Base-by-base conservation (phyloP, 2,797 vertebrate genomes). In the Falco novaeseelandiae region DNA sequence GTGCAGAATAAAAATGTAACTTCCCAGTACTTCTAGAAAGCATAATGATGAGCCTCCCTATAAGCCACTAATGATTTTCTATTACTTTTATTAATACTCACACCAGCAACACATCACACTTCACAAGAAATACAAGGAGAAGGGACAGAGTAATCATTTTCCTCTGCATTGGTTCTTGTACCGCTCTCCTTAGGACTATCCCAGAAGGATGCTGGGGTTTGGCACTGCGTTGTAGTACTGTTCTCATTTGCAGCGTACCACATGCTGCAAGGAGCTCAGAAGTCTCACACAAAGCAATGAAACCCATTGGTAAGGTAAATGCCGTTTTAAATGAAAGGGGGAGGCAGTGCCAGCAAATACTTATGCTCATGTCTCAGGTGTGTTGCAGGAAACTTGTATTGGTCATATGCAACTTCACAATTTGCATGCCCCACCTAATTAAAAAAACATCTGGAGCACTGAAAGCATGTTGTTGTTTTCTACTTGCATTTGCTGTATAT, bases 11-110 rank as follows among this genome's bases (percentile, higher is more conserved):
- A 38, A 91, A 61, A 82, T 54, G 34, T 12, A 25, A 44, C 71
- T 89, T 85, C 63, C 77, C 72, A 78, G 32, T 6, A 54, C 76
- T 88, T 87, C 87, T 69, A 91, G 90, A 94, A 95, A 78, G 49
- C 57, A 52, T 14, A 26, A 67, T 9, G 46, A 48, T n/a, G 73
- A 51, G 40, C 49, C 74, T 48, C 12, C 23, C 32, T 49, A 25
- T 2, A 42, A 52, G 36, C 9, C 57, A 72, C 38, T 6, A 34
- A 29, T 4, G 30, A 59, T 44, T 76, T 79, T 55, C 38, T 49
- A 10, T 32, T 32, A 32, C 23, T 82, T 90, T 65, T 38, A n/a
- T 54, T 79, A 85, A 69, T 14, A 51, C 29, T 40, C 34, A 21
- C 7, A 52, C 6, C 13, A 55, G 1, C n/a, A 71, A 40, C 14